These are phyloP conservation scores for Trichomycterus rosablanca DNA, from an alignment of 2,113 vertebrate species.

Conservation along the genomic window DNA sequence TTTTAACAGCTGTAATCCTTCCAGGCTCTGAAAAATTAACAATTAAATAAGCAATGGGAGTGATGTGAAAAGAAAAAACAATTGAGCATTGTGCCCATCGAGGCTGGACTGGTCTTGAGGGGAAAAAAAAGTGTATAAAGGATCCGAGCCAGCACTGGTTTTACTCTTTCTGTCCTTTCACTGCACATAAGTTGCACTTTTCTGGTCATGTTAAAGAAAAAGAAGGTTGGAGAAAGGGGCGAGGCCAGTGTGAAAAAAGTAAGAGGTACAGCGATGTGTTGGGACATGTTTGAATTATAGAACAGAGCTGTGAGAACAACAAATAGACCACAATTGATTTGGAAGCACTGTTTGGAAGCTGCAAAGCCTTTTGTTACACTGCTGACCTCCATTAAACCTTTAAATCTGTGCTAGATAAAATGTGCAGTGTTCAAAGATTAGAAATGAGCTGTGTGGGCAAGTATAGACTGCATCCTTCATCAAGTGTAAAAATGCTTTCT, in stretches of 20 bases:
- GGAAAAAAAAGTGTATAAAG: slow-evolving; percentile 8
- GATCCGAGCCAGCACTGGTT: not conserved
- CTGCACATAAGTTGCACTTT: slow-evolving; percentile 2
- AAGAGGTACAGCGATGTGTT: slow-evolving; percentile 33
- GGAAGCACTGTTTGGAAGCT: too few relatives aligned
- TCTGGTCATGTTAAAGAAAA: slow-evolving; percentile 52
- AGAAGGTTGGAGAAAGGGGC: slow-evolving; percentile 40
- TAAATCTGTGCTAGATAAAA: too few relatives aligned
- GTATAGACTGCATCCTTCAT: too few relatives aligned
- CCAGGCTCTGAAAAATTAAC: slow-evolving; percentile 37
- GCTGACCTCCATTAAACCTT: too few relatives aligned
- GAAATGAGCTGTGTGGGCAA: too few relatives aligned
- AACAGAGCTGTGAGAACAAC: too few relatives aligned
- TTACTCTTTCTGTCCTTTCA: too few relatives aligned
- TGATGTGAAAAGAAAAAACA: slow-evolving; percentile 16
- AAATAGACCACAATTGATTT: too few relatives aligned
- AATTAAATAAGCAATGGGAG: slow-evolving; percentile 27
- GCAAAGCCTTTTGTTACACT: too few relatives aligned
- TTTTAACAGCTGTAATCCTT: slow-evolving; percentile 5
- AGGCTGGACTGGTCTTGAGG: slow-evolving; percentile 15
- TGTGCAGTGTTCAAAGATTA: too few relatives aligned
- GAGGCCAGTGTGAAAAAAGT: slow-evolving; percentile 2
- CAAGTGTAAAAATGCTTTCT: too few relatives aligned
- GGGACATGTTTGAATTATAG: too few relatives aligned
- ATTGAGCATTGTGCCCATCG: slow-evolving; percentile 30